A percentile compares a stretch with the other conserved stretches of the same genome.
phyloP scores from a whole-genome alignment of 1,140 invertebrate genomes.

The Pogonomyrmex barbatus region DNA sequence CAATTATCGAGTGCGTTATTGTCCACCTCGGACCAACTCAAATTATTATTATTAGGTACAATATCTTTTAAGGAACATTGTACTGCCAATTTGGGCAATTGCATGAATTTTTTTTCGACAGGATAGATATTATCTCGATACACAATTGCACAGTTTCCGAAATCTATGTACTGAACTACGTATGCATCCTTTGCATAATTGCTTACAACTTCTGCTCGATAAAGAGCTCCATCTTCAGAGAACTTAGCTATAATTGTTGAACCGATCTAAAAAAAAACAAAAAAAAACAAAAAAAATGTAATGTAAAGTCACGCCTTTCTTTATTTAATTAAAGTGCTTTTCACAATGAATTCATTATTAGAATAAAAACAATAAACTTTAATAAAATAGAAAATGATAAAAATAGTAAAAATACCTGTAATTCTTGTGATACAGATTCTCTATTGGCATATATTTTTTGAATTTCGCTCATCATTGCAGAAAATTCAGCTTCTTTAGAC shows the following conservation, averaged over 20 bases:
- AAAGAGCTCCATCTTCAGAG: conserved; percentile 89
- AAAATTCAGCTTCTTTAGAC: conserved; percentile 86
- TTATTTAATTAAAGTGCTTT: conserved; percentile 11
- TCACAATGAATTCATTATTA: not conserved
- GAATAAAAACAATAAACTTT: conserved; percentile 25
- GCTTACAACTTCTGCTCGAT: conserved; percentile 89
- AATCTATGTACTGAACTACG: conserved; percentile 91
- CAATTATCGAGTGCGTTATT: conserved; percentile 85
- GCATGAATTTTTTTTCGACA: conserved; percentile 88
- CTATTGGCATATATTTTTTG: conserved; percentile 88
- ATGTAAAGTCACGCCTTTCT: conserved; percentile 51
- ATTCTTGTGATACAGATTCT: conserved; percentile 78
- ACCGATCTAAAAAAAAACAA: conserved; percentile 86
- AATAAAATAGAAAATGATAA: conserved; percentile 23
- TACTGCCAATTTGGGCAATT: conserved; percentile 90
- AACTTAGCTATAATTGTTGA: conserved; percentile 89
- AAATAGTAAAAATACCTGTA: conserved; percentile 75
- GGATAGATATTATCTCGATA: conserved; percentile 88
- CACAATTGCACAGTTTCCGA: conserved; percentile 90
- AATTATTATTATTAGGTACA: conserved; percentile 82
- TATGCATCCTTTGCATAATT: conserved; percentile 86
- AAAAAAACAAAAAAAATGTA: not conserved
- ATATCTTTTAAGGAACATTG: conserved; percentile 89
- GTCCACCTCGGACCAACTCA: conserved; percentile 86
- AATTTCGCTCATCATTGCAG: conserved; percentile 90